Evolutionary conservation across 2,113 vertebrate genomes (phyloP).

Genomic region (Crypturellus undulatus): DNA sequence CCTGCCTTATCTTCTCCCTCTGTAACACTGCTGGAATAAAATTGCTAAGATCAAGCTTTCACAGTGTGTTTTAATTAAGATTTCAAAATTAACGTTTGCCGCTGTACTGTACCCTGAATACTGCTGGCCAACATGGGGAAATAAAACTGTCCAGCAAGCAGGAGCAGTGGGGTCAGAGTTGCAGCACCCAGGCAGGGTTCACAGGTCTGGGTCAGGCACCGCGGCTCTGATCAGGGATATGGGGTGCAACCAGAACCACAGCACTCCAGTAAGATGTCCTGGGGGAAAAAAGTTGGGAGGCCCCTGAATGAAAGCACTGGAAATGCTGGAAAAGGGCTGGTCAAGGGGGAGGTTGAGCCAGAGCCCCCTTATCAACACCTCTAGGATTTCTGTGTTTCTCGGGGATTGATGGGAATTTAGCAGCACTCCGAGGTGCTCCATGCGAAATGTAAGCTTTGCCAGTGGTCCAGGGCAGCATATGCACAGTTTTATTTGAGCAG

Average conservation of each 20-base stretch:
- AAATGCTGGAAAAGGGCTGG: background rate
- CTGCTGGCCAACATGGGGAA: background rate
- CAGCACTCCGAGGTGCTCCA: background rate
- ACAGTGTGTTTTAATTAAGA: background rate
- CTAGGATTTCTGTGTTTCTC: background rate
- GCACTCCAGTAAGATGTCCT: background rate
- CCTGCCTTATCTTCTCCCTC: accelerated
- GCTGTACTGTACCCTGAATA: background rate
- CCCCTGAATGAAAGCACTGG: background rate
- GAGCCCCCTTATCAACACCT: background rate
- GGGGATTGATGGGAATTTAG: background rate
- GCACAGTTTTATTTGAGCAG: background rate
- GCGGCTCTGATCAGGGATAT: accelerated
- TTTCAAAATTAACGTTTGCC: background rate
- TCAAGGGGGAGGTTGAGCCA: background rate
- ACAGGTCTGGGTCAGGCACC: background rate
- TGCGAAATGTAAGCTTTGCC: accelerated
- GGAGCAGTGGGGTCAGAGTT: background rate
- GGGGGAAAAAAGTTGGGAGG: background rate
- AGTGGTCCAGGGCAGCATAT: background rate
- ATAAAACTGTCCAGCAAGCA: background rate
- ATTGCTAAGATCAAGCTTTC: background rate
- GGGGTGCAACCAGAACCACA: background rate
- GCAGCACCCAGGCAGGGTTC: background rate
- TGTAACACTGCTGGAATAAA: conserved; percentile 21